phyloP scores from a whole-genome alignment of 1,140 invertebrate genomes.

The Lysiphlebus fabarum region DNA sequence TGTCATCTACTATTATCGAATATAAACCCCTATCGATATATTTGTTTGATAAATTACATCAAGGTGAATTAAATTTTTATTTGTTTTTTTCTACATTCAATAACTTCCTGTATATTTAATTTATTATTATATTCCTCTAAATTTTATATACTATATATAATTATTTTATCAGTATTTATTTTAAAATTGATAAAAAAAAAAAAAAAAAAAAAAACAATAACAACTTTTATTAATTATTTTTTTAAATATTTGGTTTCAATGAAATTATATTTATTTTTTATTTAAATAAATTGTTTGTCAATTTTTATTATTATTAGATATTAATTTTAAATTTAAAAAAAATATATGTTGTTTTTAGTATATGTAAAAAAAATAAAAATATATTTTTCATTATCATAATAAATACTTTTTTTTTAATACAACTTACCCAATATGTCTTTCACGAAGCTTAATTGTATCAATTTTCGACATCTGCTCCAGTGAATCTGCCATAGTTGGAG shows the following conservation, averaged over 20 bases:
- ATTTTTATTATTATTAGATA: too few species aligned
- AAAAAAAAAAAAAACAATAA: not conserved
- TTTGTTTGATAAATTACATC: conserved; percentile 29
- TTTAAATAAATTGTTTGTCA: too few species aligned
- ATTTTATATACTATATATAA: too few species aligned
- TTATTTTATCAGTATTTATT: too few species aligned
- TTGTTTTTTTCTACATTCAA: not conserved
- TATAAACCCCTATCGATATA: conserved; percentile 30
- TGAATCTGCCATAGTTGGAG: conserved; percentile 41
- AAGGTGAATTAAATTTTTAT: conserved; percentile 1
- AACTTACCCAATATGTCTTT: conserved; percentile 77
- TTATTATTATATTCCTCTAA: too few species aligned
- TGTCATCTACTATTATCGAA: conserved; percentile 35
- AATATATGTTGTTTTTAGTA: not conserved
- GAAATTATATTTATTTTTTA: too few species aligned
- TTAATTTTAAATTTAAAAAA: not conserved
- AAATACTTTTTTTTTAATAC: not conserved
- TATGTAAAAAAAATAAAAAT: not conserved
- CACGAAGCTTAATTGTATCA: conserved; percentile 73
- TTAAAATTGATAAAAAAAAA: not conserved
- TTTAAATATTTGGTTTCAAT: too few species aligned
- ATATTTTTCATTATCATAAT: not conserved
- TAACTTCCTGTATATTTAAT: conserved; percentile 4
- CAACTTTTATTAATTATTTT: too few species aligned
- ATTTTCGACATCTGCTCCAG: conserved; percentile 70